These are phyloP conservation scores for Tenebrio molitor DNA, from an alignment of 1,140 invertebrate species.

Conservation along the genomic window DNA sequence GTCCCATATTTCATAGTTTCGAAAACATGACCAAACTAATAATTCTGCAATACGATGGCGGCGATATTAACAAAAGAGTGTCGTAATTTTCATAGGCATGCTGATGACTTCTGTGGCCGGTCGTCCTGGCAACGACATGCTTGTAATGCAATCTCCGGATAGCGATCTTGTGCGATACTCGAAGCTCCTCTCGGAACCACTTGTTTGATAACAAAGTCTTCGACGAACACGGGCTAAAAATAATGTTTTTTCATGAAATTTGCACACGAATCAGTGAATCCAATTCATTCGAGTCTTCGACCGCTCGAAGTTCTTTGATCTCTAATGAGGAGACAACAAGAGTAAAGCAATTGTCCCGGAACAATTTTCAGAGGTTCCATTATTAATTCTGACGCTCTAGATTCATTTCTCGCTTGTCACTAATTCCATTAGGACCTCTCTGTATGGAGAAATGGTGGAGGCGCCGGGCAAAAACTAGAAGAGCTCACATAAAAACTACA, in stretches of 20 bases:
- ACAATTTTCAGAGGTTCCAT: constrained; percentile 4
- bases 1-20: background rate
- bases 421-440: constrained; percentile 6
- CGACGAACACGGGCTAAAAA: background rate
- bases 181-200: constrained; percentile 17
- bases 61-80: constrained; percentile 23
- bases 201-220: constrained; percentile 31
- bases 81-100: constrained; percentile 36
- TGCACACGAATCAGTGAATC: background rate
- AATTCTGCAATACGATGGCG: background rate
- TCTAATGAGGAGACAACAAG: background rate
- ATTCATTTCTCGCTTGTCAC: background rate
- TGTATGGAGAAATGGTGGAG: constrained; percentile 20
- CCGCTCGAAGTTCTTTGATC: background rate
- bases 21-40: background rate
- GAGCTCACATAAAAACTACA: too few relatives aligned
- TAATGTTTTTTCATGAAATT: constrained; percentile 1
- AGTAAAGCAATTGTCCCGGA: background rate
- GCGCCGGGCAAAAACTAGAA: constrained; percentile 18
- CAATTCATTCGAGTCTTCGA: background rate
- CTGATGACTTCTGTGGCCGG: constrained; percentile 32
- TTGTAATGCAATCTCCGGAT: constrained; percentile 37
- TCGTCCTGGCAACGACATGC: constrained; percentile 20
- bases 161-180: constrained; percentile 28
- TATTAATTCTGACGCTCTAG: background rate